Base-by-base conservation (phyloP, 2,888 invertebrate species). In the Patella pellucida region DNA sequence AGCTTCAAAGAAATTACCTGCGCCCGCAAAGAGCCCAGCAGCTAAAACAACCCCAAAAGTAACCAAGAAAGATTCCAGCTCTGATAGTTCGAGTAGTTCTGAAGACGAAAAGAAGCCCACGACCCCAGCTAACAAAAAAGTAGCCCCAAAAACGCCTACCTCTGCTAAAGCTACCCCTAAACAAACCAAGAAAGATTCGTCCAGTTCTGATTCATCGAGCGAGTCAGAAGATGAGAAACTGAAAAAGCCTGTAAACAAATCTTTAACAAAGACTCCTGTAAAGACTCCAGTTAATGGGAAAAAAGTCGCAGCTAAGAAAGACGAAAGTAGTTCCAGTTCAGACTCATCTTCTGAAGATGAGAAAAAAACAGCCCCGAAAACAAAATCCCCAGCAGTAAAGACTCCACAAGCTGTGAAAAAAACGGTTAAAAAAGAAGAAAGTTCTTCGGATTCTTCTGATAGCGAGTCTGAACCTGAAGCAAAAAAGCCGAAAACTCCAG, bases 211-310 rank as follows among this genome's bases (percentile, higher is more conserved):
- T 54, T 78, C 78, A 1, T 76, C 78, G 23, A 75, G 77, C 2
- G 82, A 81, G 73, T 82, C 81, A 16, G 81, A 82, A 56, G 80
- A 81, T 68, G 70, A 54, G 50, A 74, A 76, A n/a, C 72, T 72
- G 15, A 76, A 75, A 67, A 74, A 68, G 56, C 27, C 73, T 5
- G 16, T 78, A 50, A 78, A 72, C 14, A 74, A 79, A 67, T 15
- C 76, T 5, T 51, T 69, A 56, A 31, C 74, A 23, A 74, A 72
- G 19, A 70, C 74, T 0, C 52, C 78, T 51, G 72, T 67, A 14
- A 78, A 78, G 52, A 54, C 73, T 14, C 69, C 75, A 70, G 56
- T 12, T 52, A 41, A 54, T 74, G 52, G 75, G 73, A 73, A 74
- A 51, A 73, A 76, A 23, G 76, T 71, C 56, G 68, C 71, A 16